A percentile compares a stretch with the other conserved stretches of the same genome.
These are phyloP conservation scores for Phyllostomus discolor DNA, from an alignment of 2,113 vertebrate genomes.

Conservation along the genomic window DNA sequence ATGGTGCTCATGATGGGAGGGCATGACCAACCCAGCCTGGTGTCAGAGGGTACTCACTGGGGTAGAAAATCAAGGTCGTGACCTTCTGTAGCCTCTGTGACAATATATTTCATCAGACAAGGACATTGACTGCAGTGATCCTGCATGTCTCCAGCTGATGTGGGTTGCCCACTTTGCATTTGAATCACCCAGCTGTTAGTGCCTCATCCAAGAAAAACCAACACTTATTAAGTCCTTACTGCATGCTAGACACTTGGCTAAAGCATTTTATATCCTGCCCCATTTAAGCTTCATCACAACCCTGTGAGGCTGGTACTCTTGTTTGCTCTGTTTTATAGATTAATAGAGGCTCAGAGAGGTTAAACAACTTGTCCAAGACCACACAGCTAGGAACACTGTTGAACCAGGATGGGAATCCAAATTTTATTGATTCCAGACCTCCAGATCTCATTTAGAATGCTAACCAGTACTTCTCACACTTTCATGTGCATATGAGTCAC, in stretches of 20 bases:
- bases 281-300: background rate
- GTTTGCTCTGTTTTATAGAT: background rate
- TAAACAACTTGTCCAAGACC: background rate
- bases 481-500: background rate
- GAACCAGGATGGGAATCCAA: background rate
- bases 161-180: background rate
- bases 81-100: background rate
- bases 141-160: background rate
- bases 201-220: background rate
- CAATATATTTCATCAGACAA: background rate
- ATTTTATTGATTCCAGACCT: background rate
- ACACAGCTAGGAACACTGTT: background rate
- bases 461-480: background rate
- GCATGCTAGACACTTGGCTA: background rate
- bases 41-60: background rate
- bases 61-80: conserved; percentile 19
- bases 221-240: background rate
- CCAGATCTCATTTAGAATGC: background rate
- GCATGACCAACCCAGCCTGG: background rate
- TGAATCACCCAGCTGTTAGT: background rate
- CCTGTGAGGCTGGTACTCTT: background rate
- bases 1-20: background rate
- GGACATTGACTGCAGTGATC: background rate
- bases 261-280: background rate
- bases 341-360: background rate